Conservation (phyloP, 2,113 vertebrate genomes). For the Aegithalos caudatus region DNA sequence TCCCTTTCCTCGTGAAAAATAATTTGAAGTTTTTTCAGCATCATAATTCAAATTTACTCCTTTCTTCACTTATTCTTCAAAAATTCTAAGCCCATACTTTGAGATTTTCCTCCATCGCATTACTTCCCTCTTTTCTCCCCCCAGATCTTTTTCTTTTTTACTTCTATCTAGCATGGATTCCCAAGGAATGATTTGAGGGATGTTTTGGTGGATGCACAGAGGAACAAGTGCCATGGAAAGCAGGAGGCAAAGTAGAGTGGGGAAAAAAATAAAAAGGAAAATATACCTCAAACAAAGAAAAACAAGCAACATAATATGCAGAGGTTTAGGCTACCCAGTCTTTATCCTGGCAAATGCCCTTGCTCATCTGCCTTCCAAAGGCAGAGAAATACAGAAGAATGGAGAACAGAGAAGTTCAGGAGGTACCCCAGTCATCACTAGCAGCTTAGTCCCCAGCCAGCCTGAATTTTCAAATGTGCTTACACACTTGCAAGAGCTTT, state of each 20-base stretch:
- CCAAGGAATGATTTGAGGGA: neutral
- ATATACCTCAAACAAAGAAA: neutral
- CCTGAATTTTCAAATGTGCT: neutral
- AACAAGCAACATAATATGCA: neutral
- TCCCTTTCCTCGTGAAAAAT: neutral
- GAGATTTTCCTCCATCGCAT: neutral
- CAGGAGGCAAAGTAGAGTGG: neutral
- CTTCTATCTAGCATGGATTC: neutral
- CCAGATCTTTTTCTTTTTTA: neutral
- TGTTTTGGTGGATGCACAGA: neutral
- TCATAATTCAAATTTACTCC: neutral
- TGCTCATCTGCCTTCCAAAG: neutral
- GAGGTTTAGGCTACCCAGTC: neutral
- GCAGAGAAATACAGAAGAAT: neutral
- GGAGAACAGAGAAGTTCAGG: neutral
- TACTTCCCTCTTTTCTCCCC: neutral
- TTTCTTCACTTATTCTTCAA: neutral
- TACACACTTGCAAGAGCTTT: neutral
- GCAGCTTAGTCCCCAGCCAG: neutral
- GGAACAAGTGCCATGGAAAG: neutral
- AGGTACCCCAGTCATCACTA: neutral
- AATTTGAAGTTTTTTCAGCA: neutral
- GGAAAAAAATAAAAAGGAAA: accelerated
- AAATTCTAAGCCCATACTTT: neutral
- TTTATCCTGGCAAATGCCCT: neutral